A percentile compares a stretch with the other conserved stretches of the same genome.
These are phyloP conservation scores for Cryptocephalus primarius DNA, from an alignment of 2,888 invertebrate species.

Conservation along the genomic window DNA sequence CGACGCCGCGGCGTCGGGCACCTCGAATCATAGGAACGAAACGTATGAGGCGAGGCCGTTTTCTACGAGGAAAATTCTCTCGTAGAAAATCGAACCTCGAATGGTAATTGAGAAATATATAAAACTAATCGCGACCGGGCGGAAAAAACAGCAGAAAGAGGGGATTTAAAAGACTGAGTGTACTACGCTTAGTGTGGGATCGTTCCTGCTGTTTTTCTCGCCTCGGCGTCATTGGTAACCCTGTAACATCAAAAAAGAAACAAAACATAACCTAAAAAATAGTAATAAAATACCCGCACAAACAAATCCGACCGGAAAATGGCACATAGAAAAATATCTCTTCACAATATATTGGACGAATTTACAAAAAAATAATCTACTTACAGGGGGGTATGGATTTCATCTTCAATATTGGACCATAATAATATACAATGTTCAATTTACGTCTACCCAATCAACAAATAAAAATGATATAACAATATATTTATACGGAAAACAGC, in stretches of 20 bases:
- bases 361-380: constrained; percentile 1
- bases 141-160: too few species aligned
- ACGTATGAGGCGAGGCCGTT: too few species aligned
- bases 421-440: constrained; percentile 8
- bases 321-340: constrained; percentile 19
- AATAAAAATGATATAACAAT: constrained; percentile 25
- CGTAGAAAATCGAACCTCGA: too few species aligned
- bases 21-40: too few species aligned
- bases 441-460: constrained; percentile 19
- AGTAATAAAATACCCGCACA: constrained; percentile 22
- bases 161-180: too few species aligned
- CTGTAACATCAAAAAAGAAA: constrained; percentile 22
- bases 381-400: constrained; percentile 1
- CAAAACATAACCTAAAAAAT: constrained; percentile 18
- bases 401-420: constrained; percentile 13
- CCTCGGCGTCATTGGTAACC: constrained; percentile 24
- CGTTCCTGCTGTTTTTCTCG: too few species aligned
- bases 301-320: constrained; percentile 13
- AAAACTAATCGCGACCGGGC: too few species aligned
- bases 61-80: too few species aligned
- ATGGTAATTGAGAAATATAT: too few species aligned
- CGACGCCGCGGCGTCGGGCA: too few species aligned
- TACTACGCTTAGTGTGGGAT: too few species aligned
- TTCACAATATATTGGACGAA: not conserved
- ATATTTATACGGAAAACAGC: constrained; percentile 28